A percentile compares a stretch with the other conserved stretches of the same genome.
These are phyloP conservation scores for Trachops cirrhosus DNA, from an alignment of 2,797 vertebrate genomes.

Conservation along the genomic window DNA sequence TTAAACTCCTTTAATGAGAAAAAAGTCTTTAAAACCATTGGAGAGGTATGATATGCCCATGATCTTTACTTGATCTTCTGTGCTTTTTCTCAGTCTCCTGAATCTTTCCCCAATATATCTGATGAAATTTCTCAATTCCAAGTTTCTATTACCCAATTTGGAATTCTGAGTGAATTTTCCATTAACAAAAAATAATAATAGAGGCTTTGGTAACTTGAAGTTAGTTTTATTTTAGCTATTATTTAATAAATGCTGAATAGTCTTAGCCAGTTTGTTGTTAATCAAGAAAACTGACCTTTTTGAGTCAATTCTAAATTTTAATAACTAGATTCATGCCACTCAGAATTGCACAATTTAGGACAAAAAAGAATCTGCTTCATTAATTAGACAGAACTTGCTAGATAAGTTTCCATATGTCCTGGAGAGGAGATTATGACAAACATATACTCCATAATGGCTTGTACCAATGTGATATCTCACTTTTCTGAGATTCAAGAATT, in stretches of 20 bases:
- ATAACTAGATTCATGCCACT: background rate
- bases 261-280: background rate
- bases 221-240: background rate
- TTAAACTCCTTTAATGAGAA: background rate
- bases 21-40: background rate
- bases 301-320: slow-evolving; percentile 5
- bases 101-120: background rate
- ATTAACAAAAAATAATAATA: background rate
- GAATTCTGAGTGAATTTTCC: background rate
- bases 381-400: background rate
- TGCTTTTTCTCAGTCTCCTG: background rate
- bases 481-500: background rate
- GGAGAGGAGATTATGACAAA: background rate
- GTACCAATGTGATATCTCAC: background rate
- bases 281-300: background rate
- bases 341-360: background rate
- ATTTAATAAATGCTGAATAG: background rate
- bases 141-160: background rate
- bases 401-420: background rate
- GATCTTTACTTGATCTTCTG: background rate
- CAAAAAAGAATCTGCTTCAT: background rate
- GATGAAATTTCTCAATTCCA: background rate
- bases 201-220: background rate
- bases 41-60: background rate
- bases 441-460: background rate